Evolutionary conservation across 2,113 vertebrate species (phyloP), one percentile per base, ranked within the genome.

Genomic region (Dissostichus mawsoni): DNA sequence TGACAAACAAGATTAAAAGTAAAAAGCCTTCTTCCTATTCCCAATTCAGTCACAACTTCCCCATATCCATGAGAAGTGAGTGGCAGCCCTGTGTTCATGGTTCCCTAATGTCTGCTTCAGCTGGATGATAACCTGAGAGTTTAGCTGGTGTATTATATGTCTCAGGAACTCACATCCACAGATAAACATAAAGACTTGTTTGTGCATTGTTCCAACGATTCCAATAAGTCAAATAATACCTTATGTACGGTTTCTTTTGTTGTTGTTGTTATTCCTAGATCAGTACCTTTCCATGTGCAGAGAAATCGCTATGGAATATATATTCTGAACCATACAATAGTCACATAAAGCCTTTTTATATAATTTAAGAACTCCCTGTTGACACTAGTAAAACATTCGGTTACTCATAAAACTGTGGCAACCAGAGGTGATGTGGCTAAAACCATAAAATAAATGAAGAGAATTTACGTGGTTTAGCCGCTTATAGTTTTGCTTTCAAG

Each of bases 1-100:
- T 92, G 93, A 95, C 92, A 93, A 93, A 86, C 85, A 82, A 80
- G 80, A 86, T 89, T 87, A 91, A 90, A 92, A 94, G 92, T 92
- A 90, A 93, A 91, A 93, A 84, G 91, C 90, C 89, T 93, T 94
- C 89, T 94, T 95, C 94, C 93, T 93, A 89, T 83, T 94, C 94
- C 92, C 87, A 75, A 80, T 93, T 95, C 93, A 93, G 92, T 95
- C 93, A 92, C 64, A 93, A 95, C 94, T 96, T 95, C 95, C 95
- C 91, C 93, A 94, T 91, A 93, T 96, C 94, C 95, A 93, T 94
- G 92, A 90, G 93, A 94, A 89, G 88, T 77, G 36, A 52, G 66
- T 44, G 68, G 75, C 84, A 88, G 89, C 69, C 82, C 75, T 88
- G 87, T 20, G 76, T 83, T 87, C 83, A 83, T 92, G 90, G 90